A percentile compares a stretch with the other conserved stretches of the same genome.
Evolutionary conservation across 1,140 invertebrate genomes (phyloP).

Genomic region (Ceratina calcarata): DNA sequence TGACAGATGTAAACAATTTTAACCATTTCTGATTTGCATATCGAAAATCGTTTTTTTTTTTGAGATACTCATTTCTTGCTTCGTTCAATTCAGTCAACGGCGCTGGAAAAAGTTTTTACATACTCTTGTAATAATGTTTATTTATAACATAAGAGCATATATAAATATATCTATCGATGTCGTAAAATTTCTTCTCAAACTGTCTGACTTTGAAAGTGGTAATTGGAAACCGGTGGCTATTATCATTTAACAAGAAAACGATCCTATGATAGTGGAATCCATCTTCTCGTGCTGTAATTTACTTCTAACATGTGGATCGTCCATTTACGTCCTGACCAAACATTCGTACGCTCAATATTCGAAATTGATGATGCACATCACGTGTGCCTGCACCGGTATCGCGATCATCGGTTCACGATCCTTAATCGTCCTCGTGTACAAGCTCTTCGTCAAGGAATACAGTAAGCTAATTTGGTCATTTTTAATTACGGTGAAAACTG

Average conservation of each 20-base stretch:
- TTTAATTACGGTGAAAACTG: no score
- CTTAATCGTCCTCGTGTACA: slow-evolving; percentile 49
- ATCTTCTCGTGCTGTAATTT: slow-evolving; percentile 62
- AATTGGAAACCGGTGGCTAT: neutral
- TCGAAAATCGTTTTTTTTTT: no score
- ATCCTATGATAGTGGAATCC: slow-evolving; percentile 59
- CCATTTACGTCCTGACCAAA: slow-evolving; percentile 55
- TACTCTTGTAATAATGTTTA: no score
- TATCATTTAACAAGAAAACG: neutral
- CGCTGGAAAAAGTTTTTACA: no score
- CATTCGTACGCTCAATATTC: slow-evolving; percentile 48
- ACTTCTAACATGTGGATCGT: slow-evolving; percentile 57
- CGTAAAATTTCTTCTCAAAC: no score
- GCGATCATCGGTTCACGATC: slow-evolving; percentile 57
- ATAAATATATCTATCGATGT: no score
- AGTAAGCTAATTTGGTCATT: slow-evolving; percentile 48
- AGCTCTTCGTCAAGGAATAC: slow-evolving; percentile 53
- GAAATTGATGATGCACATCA: slow-evolving; percentile 40
- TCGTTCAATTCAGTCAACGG: no score
- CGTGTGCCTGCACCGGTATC: slow-evolving; percentile 56
- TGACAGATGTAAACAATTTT: no score
- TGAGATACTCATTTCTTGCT: no score
- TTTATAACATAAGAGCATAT: no score
- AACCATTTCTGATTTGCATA: no score
- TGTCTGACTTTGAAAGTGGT: neutral